Evolutionary conservation across 2,797 vertebrate species (phyloP).

Genomic region (Mormyrus hasselquistii): DNA sequence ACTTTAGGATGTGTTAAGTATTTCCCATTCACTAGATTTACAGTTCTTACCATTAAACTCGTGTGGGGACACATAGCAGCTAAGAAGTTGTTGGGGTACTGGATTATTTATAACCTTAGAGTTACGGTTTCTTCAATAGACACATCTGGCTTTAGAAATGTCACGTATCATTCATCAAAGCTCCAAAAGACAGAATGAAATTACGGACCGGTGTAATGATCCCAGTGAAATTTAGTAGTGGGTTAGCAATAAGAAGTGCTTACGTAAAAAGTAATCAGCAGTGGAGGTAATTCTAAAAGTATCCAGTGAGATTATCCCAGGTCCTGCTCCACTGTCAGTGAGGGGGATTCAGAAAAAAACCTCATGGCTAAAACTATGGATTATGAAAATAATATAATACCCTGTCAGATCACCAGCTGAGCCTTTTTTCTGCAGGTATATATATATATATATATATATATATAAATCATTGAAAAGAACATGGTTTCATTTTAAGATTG

Average conservation of each 20-base stretch:
- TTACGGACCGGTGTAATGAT: neutral
- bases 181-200: neutral
- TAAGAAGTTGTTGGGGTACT: neutral
- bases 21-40: neutral
- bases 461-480: neutral
- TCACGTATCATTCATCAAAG: conserved; percentile 12
- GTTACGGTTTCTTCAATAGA: neutral
- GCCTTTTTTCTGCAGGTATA: neutral
- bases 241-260: neutral
- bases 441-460: neutral
- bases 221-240: neutral
- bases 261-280: neutral
- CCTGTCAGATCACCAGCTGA: neutral
- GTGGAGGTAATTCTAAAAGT: neutral
- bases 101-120: neutral
- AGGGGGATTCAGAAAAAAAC: neutral
- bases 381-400: neutral
- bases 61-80: neutral
- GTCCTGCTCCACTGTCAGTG: neutral
- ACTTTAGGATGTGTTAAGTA: neutral
- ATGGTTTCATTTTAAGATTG: neutral
- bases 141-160: neutral
- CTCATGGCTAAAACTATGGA: neutral
- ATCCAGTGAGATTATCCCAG: neutral
- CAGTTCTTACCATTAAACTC: neutral